Evolutionary conservation across 2,888 invertebrate species (phyloP), one percentile per base, ranked within the genome.

Genomic region (Eumerus sabulonum): DNA sequence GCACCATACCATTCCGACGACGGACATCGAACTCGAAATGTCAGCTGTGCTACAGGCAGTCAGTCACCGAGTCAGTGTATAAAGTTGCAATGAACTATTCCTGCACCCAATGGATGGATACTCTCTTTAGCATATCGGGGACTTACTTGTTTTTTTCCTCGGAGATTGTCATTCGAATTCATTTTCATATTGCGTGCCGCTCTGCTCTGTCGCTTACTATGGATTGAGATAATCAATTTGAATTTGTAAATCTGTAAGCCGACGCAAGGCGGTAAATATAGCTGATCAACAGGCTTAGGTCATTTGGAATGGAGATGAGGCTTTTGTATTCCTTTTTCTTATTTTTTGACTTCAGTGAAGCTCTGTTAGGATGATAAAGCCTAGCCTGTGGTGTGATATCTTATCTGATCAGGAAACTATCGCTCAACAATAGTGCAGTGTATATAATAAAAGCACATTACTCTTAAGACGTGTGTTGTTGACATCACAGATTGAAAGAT

Each of bases 171-270:
- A 27, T 27, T 27, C 42, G 42, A 13, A 12, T 42, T 42, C 12
- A 13, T 42, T 36, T 40, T 13, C 45, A 16, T 40, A 45, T 62
- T 62, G 54, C 38, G 54, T 50, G 50, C 42, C 48, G 3, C 19
- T 64, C 47, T n/a, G n/a, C n/a, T n/a, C 18, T 40, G 16, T 42
- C 38, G 35, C 11, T 35, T 67, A 42, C 62, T 66, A 76, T 72
- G 77, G 42, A 71, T 66, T 64, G 71, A 77, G 72, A 67, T 67
- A 73, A 57, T 77, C 47, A 50, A 67, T 77, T 77, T 77, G 67
- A 66, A 77, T 67, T 62, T 38, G 36, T 63, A 72, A 48, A 7
- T 50, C 66, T 38, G 36, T 63, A 72, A 48, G 9, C 56, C 66
- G 56, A 56, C 42, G 47, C 62, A 70, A 47, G 51, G 53, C 60